Conservation (phyloP, 2,888 invertebrate genomes). For the Pyrrhosoma nymphula region DNA sequence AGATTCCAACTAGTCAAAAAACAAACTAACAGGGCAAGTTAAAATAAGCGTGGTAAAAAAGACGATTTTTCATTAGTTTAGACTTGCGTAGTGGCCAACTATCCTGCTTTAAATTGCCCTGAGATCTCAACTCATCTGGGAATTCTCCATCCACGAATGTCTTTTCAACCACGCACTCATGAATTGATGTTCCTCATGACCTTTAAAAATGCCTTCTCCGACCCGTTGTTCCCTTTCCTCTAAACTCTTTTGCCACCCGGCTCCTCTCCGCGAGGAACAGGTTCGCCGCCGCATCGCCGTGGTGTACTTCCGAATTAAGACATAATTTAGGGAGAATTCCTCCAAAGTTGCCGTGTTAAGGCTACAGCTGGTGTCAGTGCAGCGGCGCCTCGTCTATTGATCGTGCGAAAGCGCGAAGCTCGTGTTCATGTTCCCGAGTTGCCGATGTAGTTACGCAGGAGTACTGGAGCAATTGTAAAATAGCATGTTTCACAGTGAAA, state of each 20-base stretch:
- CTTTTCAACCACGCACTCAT: background rate
- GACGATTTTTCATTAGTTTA: no score
- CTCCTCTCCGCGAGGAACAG: background rate
- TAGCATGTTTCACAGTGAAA: no score
- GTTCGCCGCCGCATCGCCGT: background rate
- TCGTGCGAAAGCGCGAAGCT: background rate
- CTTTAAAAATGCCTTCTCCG: background rate
- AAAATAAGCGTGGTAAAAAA: no score
- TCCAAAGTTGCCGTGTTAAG: background rate
- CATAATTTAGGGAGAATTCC: background rate
- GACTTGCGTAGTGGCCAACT: no score
- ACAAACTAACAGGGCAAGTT: no score
- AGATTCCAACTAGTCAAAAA: no score
- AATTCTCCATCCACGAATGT: background rate
- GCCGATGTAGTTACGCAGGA: background rate
- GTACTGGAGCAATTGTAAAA: background rate
- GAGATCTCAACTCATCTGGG: no score
- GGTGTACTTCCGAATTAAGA: background rate
- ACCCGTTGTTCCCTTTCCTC: background rate
- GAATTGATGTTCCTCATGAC: background rate
- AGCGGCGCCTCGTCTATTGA: background rate
- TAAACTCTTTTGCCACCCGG: background rate
- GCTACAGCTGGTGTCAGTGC: background rate
- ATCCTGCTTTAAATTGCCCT: no score
- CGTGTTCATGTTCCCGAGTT: no score